Conservation (phyloP, 1,140 invertebrate genomes). For the Brachionus asplanchnoidis region DNA sequence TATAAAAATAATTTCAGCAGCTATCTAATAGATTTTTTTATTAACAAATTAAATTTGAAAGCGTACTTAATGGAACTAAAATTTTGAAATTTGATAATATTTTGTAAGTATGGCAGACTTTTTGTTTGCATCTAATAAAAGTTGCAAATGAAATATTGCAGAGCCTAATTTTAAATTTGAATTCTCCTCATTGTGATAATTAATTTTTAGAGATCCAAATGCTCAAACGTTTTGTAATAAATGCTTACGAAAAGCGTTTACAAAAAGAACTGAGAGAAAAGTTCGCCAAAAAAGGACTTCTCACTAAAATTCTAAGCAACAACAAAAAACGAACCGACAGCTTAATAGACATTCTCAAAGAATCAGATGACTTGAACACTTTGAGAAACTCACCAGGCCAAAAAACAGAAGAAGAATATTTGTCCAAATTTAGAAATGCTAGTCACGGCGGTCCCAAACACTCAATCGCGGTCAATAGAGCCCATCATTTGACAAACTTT, state of each 20-base stretch:
- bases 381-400: neutral
- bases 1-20: too few species aligned
- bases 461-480: slow-evolving; percentile 21
- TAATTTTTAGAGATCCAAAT: neutral
- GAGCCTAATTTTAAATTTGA: neutral
- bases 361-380: neutral
- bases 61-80: neutral
- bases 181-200: neutral
- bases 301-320: neutral
- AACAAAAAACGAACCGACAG: slow-evolving; percentile 6
- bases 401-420: neutral
- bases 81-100: neutral
- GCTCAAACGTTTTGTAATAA: slow-evolving; percentile 29
- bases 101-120: neutral
- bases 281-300: neutral
- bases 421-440: neutral
- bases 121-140: neutral
- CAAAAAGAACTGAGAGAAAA: neutral
- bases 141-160: slow-evolving; percentile 1
- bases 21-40: too few species aligned
- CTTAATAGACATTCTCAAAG: slow-evolving; percentile 9
- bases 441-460: slow-evolving; percentile 7
- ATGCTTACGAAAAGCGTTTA: neutral
- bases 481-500: slow-evolving; percentile 41
- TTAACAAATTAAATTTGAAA: neutral